Percentiles rank a stretch among this genome's conserved stretches.
These are phyloP conservation scores for Bombus impatiens DNA, from an alignment of 1,140 invertebrate genomes.

Conservation along the genomic window DNA sequence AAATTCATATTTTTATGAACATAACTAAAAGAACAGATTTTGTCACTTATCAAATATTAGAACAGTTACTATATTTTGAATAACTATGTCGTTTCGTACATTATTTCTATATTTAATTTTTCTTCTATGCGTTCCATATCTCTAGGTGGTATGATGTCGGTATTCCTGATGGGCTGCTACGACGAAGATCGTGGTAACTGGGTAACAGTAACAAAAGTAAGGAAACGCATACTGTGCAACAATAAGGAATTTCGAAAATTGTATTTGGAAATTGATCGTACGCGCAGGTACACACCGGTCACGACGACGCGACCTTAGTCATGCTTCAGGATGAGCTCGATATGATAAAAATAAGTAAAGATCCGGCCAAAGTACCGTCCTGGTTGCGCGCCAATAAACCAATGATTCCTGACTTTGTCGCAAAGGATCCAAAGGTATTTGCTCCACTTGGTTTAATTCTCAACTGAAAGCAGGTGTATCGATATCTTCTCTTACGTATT, in stretches of 20 bases:
- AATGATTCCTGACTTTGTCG: conserved; percentile 94
- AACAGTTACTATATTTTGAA: no score
- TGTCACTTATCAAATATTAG: no score
- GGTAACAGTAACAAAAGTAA: conserved; percentile 92
- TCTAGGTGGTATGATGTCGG: conserved; percentile 93
- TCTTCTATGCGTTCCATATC: neutral
- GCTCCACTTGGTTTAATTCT: neutral
- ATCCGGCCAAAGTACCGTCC: conserved; percentile 86
- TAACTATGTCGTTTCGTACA: no score
- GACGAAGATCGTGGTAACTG: conserved; percentile 87
- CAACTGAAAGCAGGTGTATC: neutral
- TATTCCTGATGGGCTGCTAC: conserved; percentile 96
- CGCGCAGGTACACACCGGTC: conserved; percentile 88
- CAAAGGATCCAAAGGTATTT: conserved; percentile 88
- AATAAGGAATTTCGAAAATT: neutral
- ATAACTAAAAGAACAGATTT: no score
- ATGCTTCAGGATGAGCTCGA: conserved; percentile 89
- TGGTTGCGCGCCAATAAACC: conserved; percentile 93
- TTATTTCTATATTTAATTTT: neutral
- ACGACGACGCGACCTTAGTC: conserved; percentile 93
- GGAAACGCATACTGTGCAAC: neutral
- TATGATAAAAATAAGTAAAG: conserved; percentile 92
- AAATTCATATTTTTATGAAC: no score
- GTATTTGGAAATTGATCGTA: neutral
- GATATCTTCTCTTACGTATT: neutral